Evolutionary conservation across 2,888 invertebrate species (phyloP), one percentile per base, ranked within the genome.

Genomic region (Mesorhabditis spiculigera): DNA sequence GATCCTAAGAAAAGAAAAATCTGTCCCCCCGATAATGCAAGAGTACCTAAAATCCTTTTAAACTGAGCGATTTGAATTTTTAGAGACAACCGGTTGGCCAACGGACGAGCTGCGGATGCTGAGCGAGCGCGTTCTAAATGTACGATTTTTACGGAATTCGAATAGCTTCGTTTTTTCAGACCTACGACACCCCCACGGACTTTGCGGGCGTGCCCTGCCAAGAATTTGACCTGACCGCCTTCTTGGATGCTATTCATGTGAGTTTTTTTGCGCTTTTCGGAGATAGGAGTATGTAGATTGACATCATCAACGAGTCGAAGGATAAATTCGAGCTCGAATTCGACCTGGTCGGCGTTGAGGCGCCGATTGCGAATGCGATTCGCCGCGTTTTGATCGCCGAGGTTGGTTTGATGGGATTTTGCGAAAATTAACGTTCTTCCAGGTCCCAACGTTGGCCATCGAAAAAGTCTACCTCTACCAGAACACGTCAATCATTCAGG

Each of bases 381-480:
- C 82, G 89, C 44, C 85, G 89, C 69, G 86, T 89, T 71, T 82
- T 89, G 3, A 78, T 89, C 42, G 84, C 88, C 65, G 89, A 89
- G 86, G 88, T 81, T 6, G 8, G 66, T 43, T 28, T 28, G 3
- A 28, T 1, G 28, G 28, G 28, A 28, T 28, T 28, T 28, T 28
- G 28, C 28, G 28, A 3, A 28, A 28, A 28, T 28, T 28, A 28
- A 28, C 28, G 28, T 8, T 67, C 6, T 6, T 58, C 4, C 73
- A 87, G 87, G 88, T 89, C 10, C 88, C 89, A 4, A 87, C 88
- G 13, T 88, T 89, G 88, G 89, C 89, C 0, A 86, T 89, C 68
- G 89, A 89, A 76, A 87, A 87, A 73, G 87, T 89, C 6, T 87
- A 86, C 71, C 84, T 89, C 63, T 87, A 87, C 79, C 88, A 89